Percentiles rank a stretch among this genome's conserved stretches.
Evolutionary conservation across 2,113 vertebrate species (phyloP).

Genomic region (Brevimyrus niger): DNA sequence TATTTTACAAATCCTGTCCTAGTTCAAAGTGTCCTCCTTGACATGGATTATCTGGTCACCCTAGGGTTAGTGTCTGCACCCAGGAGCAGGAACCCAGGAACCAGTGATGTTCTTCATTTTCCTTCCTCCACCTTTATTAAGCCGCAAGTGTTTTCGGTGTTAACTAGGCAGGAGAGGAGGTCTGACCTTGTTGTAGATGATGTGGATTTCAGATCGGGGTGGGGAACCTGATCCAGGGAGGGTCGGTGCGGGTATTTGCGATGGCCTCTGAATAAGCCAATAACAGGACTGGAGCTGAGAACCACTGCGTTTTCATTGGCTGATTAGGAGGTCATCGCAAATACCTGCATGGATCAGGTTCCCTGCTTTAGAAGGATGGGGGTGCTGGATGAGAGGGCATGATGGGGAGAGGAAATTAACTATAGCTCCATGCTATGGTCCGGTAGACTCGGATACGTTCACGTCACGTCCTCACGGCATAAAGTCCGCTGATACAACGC

Average conservation of each 20-base stretch:
- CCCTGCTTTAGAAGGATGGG: background rate
- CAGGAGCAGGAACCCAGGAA: background rate
- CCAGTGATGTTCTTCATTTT: background rate
- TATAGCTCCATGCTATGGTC: background rate
- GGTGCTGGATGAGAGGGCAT: background rate
- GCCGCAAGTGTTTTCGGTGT: background rate
- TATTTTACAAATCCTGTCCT: background rate
- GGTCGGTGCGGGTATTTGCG: no score
- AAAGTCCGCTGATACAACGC: background rate
- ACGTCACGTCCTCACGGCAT: background rate
- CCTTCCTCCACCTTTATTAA: background rate
- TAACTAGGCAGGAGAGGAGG: no score
- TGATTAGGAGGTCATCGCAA: no score
- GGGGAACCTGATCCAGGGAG: no score
- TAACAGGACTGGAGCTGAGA: no score
- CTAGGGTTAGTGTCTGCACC: background rate
- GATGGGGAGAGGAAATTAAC: background rate
- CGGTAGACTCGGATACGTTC: background rate
- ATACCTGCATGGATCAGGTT: no score
- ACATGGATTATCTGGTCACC: background rate
- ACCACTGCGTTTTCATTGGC: no score
- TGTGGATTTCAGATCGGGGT: background rate
- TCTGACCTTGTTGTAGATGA: background rate
- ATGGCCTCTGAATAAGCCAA: no score
- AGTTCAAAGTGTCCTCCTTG: background rate